These are phyloP conservation scores for Psix sp. DNA, from an alignment of 1,140 invertebrate genomes.

Conservation along the genomic window DNA sequence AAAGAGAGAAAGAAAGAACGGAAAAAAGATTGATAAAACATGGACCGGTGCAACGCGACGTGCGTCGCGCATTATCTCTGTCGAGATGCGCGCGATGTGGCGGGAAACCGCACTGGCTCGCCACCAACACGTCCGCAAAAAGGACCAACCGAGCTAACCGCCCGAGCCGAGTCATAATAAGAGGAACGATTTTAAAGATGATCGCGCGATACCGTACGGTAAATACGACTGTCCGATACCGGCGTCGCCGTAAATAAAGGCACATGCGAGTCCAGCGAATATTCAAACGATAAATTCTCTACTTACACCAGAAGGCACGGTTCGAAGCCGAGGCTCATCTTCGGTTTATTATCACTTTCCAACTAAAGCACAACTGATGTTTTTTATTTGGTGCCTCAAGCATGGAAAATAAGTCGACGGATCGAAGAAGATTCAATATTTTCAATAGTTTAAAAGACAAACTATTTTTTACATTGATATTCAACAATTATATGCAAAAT, in stretches of 20 bases:
- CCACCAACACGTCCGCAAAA: not conserved
- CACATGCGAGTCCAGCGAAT: constrained; percentile 28
- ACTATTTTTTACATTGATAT: too few species aligned
- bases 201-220: constrained; percentile 50
- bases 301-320: constrained; percentile 39
- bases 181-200: constrained; percentile 51
- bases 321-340: not conserved
- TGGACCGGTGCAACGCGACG: too few species aligned
- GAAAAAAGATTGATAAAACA: not conserved
- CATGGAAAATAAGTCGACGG: too few species aligned
- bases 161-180: constrained; percentile 20
- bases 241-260: constrained; percentile 51
- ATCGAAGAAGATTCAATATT: too few species aligned
- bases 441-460: too few species aligned
- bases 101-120: too few species aligned
- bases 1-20: not conserved
- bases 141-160: not conserved
- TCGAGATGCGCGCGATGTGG: too few species aligned
- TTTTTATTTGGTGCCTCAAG: too few species aligned
- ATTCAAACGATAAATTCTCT: constrained; percentile 45
- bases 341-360: not conserved
- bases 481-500: too few species aligned
- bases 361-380: too few species aligned
- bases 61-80: too few species aligned
- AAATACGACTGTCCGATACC: constrained; percentile 44